Base-by-base conservation (phyloP, 2,888 invertebrate genomes). In the Fragum fragum region DNA sequence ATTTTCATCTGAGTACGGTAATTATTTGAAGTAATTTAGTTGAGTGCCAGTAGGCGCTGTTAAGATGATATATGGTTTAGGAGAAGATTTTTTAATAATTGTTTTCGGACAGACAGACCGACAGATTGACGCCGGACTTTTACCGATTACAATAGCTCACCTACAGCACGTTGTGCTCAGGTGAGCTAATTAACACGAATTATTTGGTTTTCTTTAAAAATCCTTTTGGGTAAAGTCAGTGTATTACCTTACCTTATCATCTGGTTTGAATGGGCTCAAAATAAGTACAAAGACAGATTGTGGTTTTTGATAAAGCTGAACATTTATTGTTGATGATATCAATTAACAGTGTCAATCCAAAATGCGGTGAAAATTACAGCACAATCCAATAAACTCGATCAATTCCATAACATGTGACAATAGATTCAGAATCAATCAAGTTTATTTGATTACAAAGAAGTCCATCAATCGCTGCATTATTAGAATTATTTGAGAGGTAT, bases 271-370 rank as follows among this genome's bases (percentile, higher is more conserved):
- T n/a, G 32, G 32, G 5, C 32, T 36, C 9, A 36, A 47, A 5
- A 18, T 14, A 47, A 47, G n/a, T 3, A 47, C 47, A 47, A 47
- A 47, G 7, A 9, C n/a, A 5, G 16, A 5, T 9, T n/a, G 47
- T 18, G 47, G 47, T 47, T 47, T 47, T 57, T 57, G 57, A 32
- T 66, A 66, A 66, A 66, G 66, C 66, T 66, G 66, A 66, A 66
- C 66, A 66, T 66, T 66, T 66, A 66, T 66, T 66, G 66, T 36
- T 66, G 66, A 66, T 63, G 36, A 63, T 63, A 63, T 63, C 36
- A 66, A 63, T 66, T 66, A 66, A 66, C 66, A 66, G 66, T 66
- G 66, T 36, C 66, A 66, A 14, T 66, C 66, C 66, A 66, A 63
- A 66, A 66, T 66, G 26, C 66, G 36, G 66, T 66, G 66, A 66